Evolutionary conservation across 2,113 vertebrate species (phyloP).

Genomic region (Nettapus auritus): DNA sequence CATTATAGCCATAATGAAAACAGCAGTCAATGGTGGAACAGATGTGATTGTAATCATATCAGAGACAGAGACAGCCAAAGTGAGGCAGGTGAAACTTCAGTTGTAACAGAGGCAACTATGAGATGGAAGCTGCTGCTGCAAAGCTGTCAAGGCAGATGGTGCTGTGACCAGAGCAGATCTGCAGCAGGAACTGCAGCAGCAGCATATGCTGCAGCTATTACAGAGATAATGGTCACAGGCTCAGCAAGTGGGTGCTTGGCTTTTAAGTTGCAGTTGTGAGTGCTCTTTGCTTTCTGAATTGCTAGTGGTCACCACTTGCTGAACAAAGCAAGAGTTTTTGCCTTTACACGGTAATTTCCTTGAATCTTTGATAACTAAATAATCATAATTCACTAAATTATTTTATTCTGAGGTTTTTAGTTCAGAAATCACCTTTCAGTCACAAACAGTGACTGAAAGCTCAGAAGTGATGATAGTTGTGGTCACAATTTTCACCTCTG

Average conservation of each 20-base stretch:
- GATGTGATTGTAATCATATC: constrained; percentile 4
- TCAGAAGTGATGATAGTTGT: background rate
- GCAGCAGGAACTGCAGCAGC: background rate
- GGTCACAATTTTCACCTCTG: background rate
- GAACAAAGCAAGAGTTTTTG: background rate
- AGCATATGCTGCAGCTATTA: background rate
- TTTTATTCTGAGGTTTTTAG: background rate
- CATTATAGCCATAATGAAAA: background rate
- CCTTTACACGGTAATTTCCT: background rate
- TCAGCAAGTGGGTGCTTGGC: background rate
- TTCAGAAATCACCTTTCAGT: background rate
- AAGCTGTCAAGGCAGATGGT: background rate
- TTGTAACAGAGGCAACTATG: background rate
- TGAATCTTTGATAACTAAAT: background rate
- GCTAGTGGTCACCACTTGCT: background rate
- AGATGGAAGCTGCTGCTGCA: background rate
- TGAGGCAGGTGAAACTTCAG: background rate
- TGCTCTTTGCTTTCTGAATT: background rate
- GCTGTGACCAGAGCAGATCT: background rate
- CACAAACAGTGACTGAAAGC: background rate
- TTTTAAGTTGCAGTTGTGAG: background rate
- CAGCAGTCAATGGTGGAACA: background rate
- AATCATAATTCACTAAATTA: background rate
- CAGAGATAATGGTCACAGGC: background rate
- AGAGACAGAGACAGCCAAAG: background rate